Evolutionary conservation across 2,797 vertebrate genomes (phyloP).

Genomic region (Tapera naevia): DNA sequence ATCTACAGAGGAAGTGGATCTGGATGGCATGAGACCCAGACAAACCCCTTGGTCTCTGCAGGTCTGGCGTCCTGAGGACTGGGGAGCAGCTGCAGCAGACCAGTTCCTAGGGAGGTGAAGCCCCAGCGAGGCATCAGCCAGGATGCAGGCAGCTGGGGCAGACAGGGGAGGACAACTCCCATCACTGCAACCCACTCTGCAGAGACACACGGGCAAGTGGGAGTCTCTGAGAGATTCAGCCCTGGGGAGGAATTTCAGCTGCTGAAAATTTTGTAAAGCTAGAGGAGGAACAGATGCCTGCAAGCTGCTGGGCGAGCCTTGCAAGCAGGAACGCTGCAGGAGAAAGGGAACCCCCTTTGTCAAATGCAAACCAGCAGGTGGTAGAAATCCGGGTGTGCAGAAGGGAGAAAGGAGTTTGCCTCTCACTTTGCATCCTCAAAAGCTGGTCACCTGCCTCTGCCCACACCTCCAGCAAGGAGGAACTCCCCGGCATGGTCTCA

Average conservation of each 20-base stretch:
- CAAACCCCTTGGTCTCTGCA: not conserved
- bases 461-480: not conserved
- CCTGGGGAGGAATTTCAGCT: not conserved
- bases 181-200: not conserved
- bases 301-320: conserved; percentile 22
- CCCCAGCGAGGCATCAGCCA: not conserved
- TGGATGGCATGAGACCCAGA: not conserved
- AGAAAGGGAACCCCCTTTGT: conserved; percentile 28
- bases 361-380: conserved; percentile 32
- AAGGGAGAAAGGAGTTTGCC: not conserved
- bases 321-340: not conserved
- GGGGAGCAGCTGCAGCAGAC: not conserved
- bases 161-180: not conserved
- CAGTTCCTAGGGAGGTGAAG: not conserved
- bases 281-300: conserved; percentile 27
- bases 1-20: not conserved
- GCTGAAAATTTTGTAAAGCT: not conserved
- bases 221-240: not conserved
- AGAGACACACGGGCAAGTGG: not conserved
- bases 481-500: accelerated
- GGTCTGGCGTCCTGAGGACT: not conserved
- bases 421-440: not conserved
- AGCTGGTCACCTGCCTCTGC: not conserved
- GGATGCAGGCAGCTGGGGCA: not conserved
- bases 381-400: not conserved